Evolutionary conservation across 1,140 invertebrate genomes (phyloP), one percentile per base, ranked within the genome.

Genomic region (Macrotrachela quadricornifera): DNA sequence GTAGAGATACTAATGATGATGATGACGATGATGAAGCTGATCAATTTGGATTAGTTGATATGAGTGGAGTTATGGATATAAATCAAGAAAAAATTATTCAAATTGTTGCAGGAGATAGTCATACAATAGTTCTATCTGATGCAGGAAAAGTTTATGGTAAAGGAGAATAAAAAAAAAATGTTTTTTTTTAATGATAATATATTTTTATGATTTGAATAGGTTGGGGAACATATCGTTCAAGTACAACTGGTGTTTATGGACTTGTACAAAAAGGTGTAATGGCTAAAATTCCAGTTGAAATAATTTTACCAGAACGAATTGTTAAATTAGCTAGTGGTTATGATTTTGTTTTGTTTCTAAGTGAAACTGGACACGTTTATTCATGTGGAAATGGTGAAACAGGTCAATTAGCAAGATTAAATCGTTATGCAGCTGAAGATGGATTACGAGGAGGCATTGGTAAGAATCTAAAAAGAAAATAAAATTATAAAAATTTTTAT

Each of bases 221-320:
- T 1, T 55, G 54, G 54, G 54, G 54, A 13, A 50, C 54, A 4
- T 55, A 50, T 16, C 38, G 54, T 21, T 48, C 44, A 10, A 45
- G 43, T 30, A 50, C 39, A 13, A 50, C 39, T 14, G 54, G 54
- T 30, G 43, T 55, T 1, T 41, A 44, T n/a, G 54, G 54, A 16
- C 18, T 55, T 17, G 18, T 17, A 10, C 42, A 55, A 39, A 16
- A 45, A 30, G 50, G 50, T 14, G 18, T 41, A 6, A 55, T 55
- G 6, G 48, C 48, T 30, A 46, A 50, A 37, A 46, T 15, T 11
- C 54, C 54, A 0, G 41, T 50, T 38, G 46, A 50, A 51, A 40
- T 55, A 15, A 39, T n/a, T 14, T 46, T 55, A 2, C 44, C 46
- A 14, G 16, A 38, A 18, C 37, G 47, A 45, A 36, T 55, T 0